Conservation (phyloP, 2,113 vertebrate species). For the Microcebus lehilahytsara region DNA sequence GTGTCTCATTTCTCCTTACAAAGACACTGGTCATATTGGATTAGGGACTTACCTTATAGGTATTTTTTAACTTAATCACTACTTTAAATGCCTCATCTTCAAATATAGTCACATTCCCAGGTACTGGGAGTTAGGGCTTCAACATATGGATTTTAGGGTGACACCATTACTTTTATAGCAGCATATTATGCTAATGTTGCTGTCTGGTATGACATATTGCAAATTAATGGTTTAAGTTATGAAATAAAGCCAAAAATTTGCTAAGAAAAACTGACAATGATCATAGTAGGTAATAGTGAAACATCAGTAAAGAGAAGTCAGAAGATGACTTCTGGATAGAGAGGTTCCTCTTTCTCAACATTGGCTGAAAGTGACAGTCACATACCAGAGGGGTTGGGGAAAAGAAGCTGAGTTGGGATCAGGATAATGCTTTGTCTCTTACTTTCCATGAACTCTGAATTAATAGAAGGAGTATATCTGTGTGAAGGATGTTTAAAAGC, state of each 20-base stretch:
- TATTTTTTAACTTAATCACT: neutral
- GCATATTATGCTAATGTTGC: neutral
- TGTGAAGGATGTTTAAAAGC: neutral
- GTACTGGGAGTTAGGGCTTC: neutral
- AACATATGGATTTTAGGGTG: neutral
- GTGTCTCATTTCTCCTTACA: neutral
- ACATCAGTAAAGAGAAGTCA: neutral
- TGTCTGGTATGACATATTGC: neutral
- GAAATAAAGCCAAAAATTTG: neutral
- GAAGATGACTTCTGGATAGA: neutral
- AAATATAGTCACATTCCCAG: neutral
- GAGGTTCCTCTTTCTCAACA: neutral
- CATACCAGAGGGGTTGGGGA: fast-evolving
- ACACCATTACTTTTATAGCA: neutral
- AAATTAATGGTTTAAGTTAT: neutral
- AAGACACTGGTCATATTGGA: neutral
- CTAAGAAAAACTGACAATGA: neutral
- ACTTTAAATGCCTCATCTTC: neutral
- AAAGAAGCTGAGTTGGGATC: neutral
- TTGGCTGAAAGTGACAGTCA: neutral
- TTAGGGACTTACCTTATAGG: neutral
- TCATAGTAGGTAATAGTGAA: neutral
- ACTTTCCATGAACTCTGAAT: neutral
- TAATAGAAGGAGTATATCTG: neutral
- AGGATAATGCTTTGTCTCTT: neutral